phyloP scores from a whole-genome alignment of 1,140 invertebrate genomes.

The Psilanteris sp. region DNA sequence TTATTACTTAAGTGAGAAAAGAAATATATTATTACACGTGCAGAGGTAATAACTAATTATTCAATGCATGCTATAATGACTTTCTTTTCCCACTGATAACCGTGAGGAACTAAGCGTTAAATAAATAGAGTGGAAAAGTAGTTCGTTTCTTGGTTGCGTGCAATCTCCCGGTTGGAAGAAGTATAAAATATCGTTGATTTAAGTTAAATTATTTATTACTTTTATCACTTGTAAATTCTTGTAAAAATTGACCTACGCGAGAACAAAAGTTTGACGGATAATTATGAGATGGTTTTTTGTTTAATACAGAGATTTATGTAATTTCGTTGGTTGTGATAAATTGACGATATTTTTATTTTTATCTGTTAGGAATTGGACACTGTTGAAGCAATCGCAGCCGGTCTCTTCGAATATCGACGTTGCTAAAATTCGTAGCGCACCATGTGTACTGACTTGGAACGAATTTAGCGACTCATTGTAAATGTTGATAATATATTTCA shows the following conservation, averaged over 20 bases:
- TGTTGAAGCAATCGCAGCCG: no score
- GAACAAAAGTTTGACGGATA: constrained; percentile 15
- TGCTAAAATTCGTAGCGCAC: constrained; percentile 13
- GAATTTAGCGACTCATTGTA: constrained; percentile 54
- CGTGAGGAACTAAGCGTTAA: no score
- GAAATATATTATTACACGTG: no score
- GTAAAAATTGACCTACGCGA: constrained; percentile 3
- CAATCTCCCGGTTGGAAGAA: constrained; percentile 12
- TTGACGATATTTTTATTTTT: constrained; percentile 46
- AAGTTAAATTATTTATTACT: constrained; percentile 58
- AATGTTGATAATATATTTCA: constrained; percentile 51
- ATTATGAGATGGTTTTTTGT: constrained; percentile 26
- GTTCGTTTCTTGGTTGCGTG: no score
- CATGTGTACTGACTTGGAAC: constrained; percentile 6
- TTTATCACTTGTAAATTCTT: no score
- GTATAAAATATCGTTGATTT: constrained; percentile 34
- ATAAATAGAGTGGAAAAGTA: no score
- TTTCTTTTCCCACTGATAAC: no score
- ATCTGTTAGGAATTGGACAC: constrained; percentile 11
- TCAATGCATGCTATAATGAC: no score
- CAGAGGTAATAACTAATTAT: no score
- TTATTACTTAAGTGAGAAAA: no score
- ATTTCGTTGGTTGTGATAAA: constrained; percentile 48
- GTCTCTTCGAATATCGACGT: no score
- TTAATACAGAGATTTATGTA: constrained; percentile 26